Base-by-base conservation (phyloP, 2,888 invertebrate genomes). In the Trichopria drosophilae region DNA sequence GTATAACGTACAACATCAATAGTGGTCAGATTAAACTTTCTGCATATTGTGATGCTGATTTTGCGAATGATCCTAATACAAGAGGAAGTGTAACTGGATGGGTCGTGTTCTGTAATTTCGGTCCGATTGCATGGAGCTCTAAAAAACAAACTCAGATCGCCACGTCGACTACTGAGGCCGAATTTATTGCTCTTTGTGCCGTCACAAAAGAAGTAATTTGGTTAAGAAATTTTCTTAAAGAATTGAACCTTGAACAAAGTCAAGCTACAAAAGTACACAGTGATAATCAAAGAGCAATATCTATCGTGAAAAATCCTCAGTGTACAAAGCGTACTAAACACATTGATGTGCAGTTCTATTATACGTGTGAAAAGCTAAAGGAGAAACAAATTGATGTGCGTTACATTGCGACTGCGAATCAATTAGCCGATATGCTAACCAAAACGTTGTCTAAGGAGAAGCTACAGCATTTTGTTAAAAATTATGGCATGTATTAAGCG, bases 161-260 rank as follows among this genome's bases (percentile, higher is more conserved):
- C 16, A 44, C 24, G 6, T 44, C 45, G 24, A 55, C 45, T 3
- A 46, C 48, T n/a, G 58, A 56, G 13, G 53, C 58, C 1, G 55
- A 58, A 45, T 24, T 56, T 23, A 26, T 59, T 9, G 59, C 59
- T 4, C 51, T 56, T 2, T 54, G 42, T 37, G 47, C 28, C 9
- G 58, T 40, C 6, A 34, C 54, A 7, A 54, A 56, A 40, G 56
- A 58, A 45, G 13, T 36, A 19, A 15, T 40, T 1, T 40, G 40
- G 40, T 26, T 40, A n/a, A 40, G 40, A 13, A 22, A 12, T 16
- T 24, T 40, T n/a, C 10, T 40, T 18, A 26, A 7, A 13, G 40
- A 40, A 15, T 6, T 40, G 3, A 24, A 18, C 18, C 26, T 22
- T 40, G 7, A 3, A 12, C 15, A 40, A 13, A 7, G 5, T 6